Conservation (phyloP, 2,113 vertebrate species). For the rabbit (Oryctolagus cuniculus) region mOryCun1.1 NC_091448.1:15864501-15865000, state of each 20-base stretch:
- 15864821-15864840: neutral
- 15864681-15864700: conserved; percentile 43
- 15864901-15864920: neutral
- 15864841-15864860: neutral
- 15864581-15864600: neutral
- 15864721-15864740: neutral
- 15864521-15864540: neutral
- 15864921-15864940: neutral
- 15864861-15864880: neutral
- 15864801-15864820: neutral
- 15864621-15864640: conserved; percentile 14
- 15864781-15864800: neutral
- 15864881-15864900: neutral
- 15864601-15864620: neutral
- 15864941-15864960: fast-evolving
- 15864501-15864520: neutral
- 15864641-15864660: conserved; percentile 19
- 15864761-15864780: neutral
- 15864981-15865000: neutral
- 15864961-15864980: neutral
- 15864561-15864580: conserved; percentile 53
- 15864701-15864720: conserved; percentile 41
- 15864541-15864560: neutral
- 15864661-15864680: conserved; percentile 9
- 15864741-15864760: neutral